Percentiles rank a stretch among this genome's conserved stretches.
Conservation (phyloP, 2,888 invertebrate species). For the Diogma glabrata region DNA sequence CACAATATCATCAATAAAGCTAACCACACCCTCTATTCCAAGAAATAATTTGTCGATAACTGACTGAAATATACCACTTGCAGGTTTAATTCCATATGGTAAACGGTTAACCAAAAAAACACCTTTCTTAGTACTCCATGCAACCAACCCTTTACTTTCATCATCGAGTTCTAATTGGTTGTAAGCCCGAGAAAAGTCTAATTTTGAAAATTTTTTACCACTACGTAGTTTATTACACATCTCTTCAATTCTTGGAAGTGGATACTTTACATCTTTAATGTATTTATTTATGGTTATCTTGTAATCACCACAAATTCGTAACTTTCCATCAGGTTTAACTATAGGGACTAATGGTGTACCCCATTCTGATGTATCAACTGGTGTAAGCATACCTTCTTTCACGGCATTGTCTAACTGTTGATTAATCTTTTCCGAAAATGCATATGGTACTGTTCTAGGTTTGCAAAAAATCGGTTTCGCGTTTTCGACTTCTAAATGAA, state of each 20-base stretch:
- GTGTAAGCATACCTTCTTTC: constrained; percentile 17
- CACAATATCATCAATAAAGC: constrained; percentile 24
- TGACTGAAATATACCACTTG: constrained; percentile 30
- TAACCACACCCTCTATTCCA: constrained; percentile 18
- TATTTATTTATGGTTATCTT: constrained; percentile 23
- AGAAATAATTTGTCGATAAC: constrained; percentile 24
- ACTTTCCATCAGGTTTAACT: constrained; percentile 16
- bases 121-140: no score
- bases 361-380: no score
- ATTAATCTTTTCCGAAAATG: not conserved
- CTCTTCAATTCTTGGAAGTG: constrained; percentile 24
- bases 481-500: not conserved
- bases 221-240: constrained; percentile 21
- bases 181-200: constrained; percentile 27
- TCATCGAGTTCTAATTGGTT: constrained; percentile 27
- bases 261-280: no score
- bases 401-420: constrained; percentile 14
- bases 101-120: no score
- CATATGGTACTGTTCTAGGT: constrained; percentile 1
- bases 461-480: not conserved
- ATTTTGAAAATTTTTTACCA: constrained; percentile 18
- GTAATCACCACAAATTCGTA: constrained; percentile 16
- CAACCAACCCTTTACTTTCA: constrained; percentile 19
- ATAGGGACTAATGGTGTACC: constrained; percentile 19
- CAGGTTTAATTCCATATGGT: constrained; percentile 30